These are phyloP conservation scores for Sarcophaga variegata DNA, from an alignment of 2,888 invertebrate genomes.

Conservation along the genomic window DNA sequence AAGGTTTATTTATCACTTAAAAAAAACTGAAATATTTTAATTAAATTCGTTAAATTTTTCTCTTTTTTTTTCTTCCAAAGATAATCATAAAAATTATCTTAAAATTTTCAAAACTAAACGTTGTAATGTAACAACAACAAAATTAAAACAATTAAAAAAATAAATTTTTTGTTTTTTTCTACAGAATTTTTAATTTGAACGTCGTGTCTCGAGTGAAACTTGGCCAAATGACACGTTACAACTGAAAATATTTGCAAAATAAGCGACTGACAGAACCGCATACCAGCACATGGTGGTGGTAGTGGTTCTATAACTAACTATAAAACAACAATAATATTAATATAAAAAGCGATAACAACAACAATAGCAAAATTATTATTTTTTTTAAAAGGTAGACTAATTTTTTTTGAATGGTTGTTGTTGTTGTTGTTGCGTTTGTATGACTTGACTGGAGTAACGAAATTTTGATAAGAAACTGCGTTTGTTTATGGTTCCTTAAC, in stretches of 20 bases:
- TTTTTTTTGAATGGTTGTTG: neutral
- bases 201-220: slow-evolving; percentile 55
- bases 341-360: neutral
- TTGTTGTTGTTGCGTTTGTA: neutral
- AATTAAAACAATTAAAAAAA: neutral
- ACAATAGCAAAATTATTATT: slow-evolving; percentile 2
- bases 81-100: slow-evolving; percentile 22
- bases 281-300: slow-evolving; percentile 41
- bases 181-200: neutral
- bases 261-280: slow-evolving; percentile 53
- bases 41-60: neutral
- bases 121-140: neutral
- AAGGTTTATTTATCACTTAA: no score
- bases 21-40: neutral
- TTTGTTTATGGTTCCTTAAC: slow-evolving; percentile 29
- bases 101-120: neutral
- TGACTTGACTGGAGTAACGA: neutral
- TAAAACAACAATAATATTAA: slow-evolving; percentile 13
- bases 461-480: slow-evolving; percentile 54
- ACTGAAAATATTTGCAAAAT: slow-evolving; percentile 68
- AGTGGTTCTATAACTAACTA: neutral
- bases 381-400: slow-evolving; percentile 41
- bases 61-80: neutral
- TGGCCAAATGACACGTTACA: slow-evolving; percentile 68
- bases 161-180: neutral